Conservation (phyloP, 2,888 invertebrate genomes). For the Argyra leucocephala region DNA sequence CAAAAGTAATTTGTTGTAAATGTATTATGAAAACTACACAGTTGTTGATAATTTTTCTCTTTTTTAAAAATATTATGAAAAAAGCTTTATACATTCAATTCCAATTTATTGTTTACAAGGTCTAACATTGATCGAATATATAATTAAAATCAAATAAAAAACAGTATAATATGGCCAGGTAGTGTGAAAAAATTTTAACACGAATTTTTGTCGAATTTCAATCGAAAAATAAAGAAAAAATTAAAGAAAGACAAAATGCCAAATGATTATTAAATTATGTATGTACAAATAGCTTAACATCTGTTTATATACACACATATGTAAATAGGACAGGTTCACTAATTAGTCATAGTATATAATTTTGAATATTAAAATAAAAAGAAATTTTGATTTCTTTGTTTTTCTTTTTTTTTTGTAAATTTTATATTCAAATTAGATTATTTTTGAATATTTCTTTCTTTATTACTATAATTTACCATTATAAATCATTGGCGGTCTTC, state of each 20-base stretch:
- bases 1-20: too few species aligned
- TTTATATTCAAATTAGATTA: neutral
- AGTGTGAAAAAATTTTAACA: neutral
- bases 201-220: neutral
- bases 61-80: too few species aligned
- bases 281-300: neutral
- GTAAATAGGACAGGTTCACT: neutral
- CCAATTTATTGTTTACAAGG: too few species aligned
- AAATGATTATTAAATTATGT: neutral
- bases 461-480: constrained; percentile 28
- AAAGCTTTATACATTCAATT: too few species aligned
- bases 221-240: neutral
- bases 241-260: neutral
- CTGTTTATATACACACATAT: too few species aligned
- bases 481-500: constrained; percentile 35
- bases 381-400: too few species aligned
- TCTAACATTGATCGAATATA: too few species aligned
- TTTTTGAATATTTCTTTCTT: too few species aligned
- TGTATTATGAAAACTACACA: too few species aligned
- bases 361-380: neutral
- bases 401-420: constrained; percentile 3
- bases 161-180: neutral
- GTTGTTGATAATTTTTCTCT: too few species aligned
- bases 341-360: neutral
- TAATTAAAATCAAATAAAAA: too few species aligned